A percentile compares a stretch with the other conserved stretches of the same genome.
These are phyloP conservation scores for Andrena trimmerana DNA, from an alignment of 2,888 invertebrate species.

Conservation along the genomic window DNA sequence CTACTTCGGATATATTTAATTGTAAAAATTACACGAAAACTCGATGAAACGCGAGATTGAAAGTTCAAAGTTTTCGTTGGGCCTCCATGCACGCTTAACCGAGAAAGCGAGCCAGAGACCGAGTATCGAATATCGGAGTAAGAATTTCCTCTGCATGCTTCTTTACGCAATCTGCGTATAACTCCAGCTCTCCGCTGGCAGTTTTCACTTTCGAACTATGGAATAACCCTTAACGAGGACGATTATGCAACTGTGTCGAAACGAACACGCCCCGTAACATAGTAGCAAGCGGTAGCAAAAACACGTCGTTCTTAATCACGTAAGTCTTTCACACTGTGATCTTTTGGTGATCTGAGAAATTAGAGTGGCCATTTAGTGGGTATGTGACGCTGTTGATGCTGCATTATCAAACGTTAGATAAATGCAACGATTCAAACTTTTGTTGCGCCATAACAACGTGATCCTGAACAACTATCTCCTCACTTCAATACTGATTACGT, in stretches of 20 bases:
- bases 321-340: background rate
- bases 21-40: background rate
- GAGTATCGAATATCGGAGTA: conserved; percentile 11
- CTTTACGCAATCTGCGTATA: background rate
- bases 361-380: background rate
- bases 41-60: background rate
- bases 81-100: background rate
- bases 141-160: conserved; percentile 16
- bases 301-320: background rate
- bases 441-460: too few relatives aligned
- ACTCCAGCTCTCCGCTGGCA: background rate
- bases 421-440: background rate
- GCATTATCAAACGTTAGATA: background rate
- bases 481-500: too few relatives aligned
- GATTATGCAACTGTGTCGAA: background rate
- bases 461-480: too few relatives aligned
- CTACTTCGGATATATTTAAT: too few relatives aligned
- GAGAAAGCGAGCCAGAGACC: background rate
- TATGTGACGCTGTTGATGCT: background rate
- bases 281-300: background rate
- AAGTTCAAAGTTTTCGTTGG: background rate
- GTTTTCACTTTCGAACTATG: conserved; percentile 24
- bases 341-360: background rate
- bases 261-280: background rate
- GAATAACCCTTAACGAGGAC: conserved; percentile 10